These are phyloP conservation scores for Caenorhabditis sp. DNA, from an alignment of 2,888 invertebrate species.

Conservation along the genomic window DNA sequence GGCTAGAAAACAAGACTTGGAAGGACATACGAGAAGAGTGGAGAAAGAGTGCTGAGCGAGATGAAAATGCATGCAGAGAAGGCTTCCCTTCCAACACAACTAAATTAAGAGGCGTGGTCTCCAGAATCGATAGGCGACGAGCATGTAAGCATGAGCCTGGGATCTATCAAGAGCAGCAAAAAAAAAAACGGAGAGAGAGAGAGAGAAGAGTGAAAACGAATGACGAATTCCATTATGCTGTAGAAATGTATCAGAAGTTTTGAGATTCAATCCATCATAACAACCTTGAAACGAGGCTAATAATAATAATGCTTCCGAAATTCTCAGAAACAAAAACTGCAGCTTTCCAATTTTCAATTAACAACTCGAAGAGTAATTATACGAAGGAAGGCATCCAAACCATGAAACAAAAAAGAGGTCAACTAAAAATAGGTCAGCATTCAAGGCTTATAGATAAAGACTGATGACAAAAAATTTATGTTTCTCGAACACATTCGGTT, in stretches of 20 bases:
- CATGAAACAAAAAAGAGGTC: too few species aligned
- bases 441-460: background rate
- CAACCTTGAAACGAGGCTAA: too few species aligned
- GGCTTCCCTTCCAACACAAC: slow-evolving; percentile 45
- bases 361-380: too few species aligned
- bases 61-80: slow-evolving; percentile 18
- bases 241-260: background rate
- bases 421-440: too few species aligned
- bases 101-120: slow-evolving; percentile 57
- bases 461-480: slow-evolving; percentile 17
- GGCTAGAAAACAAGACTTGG: background rate
- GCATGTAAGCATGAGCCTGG: slow-evolving; percentile 36
- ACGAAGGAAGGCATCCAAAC: too few species aligned
- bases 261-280: too few species aligned
- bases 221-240: background rate
- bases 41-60: slow-evolving; percentile 18
- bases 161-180: slow-evolving; percentile 13
- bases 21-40: background rate
- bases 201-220: slow-evolving; percentile 20
- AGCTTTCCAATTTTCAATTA: background rate
- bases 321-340: too few species aligned
- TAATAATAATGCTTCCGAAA: too few species aligned
- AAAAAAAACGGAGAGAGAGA: slow-evolving; percentile 3
- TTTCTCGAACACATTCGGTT: slow-evolving; percentile 28
- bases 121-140: slow-evolving; percentile 53